Base-by-base conservation (phyloP, 2,888 invertebrate species). In the Lithophane leautieri region DNA sequence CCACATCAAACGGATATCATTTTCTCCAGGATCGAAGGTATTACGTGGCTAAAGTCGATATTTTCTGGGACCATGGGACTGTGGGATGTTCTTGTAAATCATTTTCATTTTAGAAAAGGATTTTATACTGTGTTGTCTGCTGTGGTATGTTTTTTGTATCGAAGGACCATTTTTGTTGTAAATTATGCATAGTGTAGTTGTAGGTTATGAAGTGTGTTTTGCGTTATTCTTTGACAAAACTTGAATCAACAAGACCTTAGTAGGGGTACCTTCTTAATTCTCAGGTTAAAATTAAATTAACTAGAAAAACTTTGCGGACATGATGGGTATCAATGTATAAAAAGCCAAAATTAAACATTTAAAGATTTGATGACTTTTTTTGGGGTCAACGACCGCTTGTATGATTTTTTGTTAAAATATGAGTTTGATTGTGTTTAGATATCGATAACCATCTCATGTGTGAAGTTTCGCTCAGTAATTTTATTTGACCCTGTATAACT, bases 1-100 rank as follows among this genome's bases (percentile, higher is more conserved):
- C 84, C 87, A 89, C 91, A 89, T 89, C 90, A 88, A 91, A 91
- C 84, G 85, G 85, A 82, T 87, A 89, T 90, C 89, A 88, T 90
- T 86, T 89, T 84, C 85, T 81, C 84, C 65, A 76, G 85, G 86
- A 87, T 88, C 82, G 88, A 83, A 86, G 78, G 84, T 68, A 86
- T 89, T 86, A 83, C 63, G 73, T 14, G 61, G 79, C 76, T 74
- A 75, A 76, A 79, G 78, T 81, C 73, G 72, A 81, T 86, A 79
- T 81, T 81, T 73, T 76, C 73, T 63, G 73, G 68, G 83, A 60
- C 58, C 56, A 62, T 34, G 68, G 70, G 81, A 66, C 68, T 58
- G 52, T 28, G 65, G 56, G 80, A 74, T 67, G 76, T 22, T 73
- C 69, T 72, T 73, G 68, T 73, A 82, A 84, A 82, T 84, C 68